These are phyloP conservation scores for Agapornis canus DNA, from an alignment of 2,797 vertebrate species.

Conservation along the genomic window DNA sequence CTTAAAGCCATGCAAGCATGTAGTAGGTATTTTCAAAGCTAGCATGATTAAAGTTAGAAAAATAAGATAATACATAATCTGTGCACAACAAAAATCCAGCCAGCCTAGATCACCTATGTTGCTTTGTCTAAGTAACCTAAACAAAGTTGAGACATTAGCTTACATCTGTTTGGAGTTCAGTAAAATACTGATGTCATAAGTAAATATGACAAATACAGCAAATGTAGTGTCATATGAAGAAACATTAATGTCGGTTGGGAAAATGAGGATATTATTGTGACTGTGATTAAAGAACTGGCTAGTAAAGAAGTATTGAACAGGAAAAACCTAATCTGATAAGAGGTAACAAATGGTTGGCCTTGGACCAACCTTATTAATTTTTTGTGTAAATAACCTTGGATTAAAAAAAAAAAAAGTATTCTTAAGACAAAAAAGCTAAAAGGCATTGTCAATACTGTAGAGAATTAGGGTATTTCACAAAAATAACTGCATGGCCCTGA, in stretches of 20 bases:
- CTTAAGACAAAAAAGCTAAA: slow-evolving; percentile 6
- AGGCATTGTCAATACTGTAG: slow-evolving; percentile 1
- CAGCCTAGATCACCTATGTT: not conserved
- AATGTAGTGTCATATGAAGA: not conserved
- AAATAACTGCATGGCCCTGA: slow-evolving; percentile 12
- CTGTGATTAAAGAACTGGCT: not conserved
- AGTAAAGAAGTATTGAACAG: not conserved
- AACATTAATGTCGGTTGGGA: not conserved
- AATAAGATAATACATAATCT: not conserved
- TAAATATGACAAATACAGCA: not conserved
- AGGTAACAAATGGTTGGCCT: not conserved
- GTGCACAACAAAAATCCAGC: not conserved
- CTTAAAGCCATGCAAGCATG: not conserved
- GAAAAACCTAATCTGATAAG: not conserved
- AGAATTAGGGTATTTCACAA: slow-evolving; percentile 2
- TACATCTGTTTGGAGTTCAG: not conserved
- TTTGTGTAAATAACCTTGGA: not conserved
- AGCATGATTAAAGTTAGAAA: not conserved
- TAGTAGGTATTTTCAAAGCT: not conserved
- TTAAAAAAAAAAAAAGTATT: not conserved
- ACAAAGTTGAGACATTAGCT: not conserved
- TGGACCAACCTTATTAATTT: not conserved
- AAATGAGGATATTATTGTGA: not conserved
- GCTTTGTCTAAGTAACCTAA: not conserved
- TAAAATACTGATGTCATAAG: not conserved